Conservation (phyloP, 2,888 invertebrate genomes). For the Xestia sexstrigata region DNA sequence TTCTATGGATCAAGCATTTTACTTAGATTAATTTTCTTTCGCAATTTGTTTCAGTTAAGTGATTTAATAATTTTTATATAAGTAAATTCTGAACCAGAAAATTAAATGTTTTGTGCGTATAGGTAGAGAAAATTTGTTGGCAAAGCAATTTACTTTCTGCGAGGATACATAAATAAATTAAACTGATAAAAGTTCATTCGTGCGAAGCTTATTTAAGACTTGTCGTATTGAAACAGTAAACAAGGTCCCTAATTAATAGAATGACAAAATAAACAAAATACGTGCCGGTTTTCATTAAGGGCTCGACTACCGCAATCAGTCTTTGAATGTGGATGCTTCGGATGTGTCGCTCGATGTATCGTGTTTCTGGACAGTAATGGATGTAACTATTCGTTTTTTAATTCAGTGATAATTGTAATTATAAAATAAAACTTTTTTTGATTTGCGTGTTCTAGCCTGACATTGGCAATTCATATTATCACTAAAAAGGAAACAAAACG, state of each 20-base stretch:
- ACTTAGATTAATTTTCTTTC: constrained; percentile 56
- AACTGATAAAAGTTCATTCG: constrained; percentile 81
- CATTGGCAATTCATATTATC: background rate
- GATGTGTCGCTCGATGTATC: constrained; percentile 28
- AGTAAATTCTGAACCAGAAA: constrained; percentile 50
- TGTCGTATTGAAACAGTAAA: constrained; percentile 82
- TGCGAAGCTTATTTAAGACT: constrained; percentile 80
- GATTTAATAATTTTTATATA: constrained; percentile 55
- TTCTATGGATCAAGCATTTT: constrained; percentile 55
- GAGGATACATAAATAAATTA: constrained; percentile 79
- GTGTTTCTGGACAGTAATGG: constrained; percentile 2
- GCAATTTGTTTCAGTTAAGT: constrained; percentile 52
- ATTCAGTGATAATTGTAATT: background rate
- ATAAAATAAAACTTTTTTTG: background rate
- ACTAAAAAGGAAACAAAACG: background rate
- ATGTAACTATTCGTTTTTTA: background rate
- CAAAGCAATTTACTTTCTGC: constrained; percentile 74
- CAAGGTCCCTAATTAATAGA: constrained; percentile 83
- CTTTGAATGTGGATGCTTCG: constrained; percentile 59
- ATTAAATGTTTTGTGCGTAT: constrained; percentile 58
- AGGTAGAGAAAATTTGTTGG: constrained; percentile 65
- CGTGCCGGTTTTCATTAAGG: constrained; percentile 75
- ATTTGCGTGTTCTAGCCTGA: background rate
- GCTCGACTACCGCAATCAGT: constrained; percentile 69
- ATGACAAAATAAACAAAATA: constrained; percentile 81